Percentiles rank a stretch among this genome's conserved stretches.
Conservation (phyloP, 2,797 vertebrate species). For the Okamejei kenojei region DNA sequence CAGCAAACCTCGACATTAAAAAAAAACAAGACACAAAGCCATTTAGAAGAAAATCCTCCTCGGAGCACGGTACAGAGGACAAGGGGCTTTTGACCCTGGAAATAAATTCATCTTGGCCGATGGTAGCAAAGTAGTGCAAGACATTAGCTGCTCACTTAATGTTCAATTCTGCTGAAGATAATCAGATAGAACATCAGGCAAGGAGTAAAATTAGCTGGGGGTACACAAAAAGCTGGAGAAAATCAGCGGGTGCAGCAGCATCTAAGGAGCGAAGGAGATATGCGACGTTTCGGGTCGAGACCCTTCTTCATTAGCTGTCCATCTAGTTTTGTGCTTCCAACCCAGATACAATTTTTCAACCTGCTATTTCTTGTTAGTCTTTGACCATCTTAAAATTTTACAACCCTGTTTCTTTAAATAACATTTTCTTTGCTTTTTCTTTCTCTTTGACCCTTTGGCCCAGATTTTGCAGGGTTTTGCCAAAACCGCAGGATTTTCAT, state of each 20-base stretch:
- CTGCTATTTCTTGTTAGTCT: background rate
- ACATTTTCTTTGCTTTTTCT: too few relatives aligned
- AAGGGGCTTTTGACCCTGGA: background rate
- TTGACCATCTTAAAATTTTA: background rate
- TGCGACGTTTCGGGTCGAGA: too few relatives aligned
- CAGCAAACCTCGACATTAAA: background rate
- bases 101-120: background rate
- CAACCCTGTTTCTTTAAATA: background rate
- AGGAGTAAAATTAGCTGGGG: too few relatives aligned
- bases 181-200: background rate
- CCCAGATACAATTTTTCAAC: background rate
- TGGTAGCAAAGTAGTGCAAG: too few relatives aligned
- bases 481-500: too few relatives aligned
- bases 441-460: background rate
- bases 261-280: too few relatives aligned
- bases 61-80: background rate
- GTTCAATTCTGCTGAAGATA: background rate
- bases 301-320: too few relatives aligned
- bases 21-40: background rate
- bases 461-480: too few relatives aligned
- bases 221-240: too few relatives aligned
- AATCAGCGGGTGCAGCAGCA: too few relatives aligned
- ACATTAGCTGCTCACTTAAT: background rate
- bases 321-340: too few relatives aligned
- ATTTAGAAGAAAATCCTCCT: background rate